Evolutionary conservation across 2,797 vertebrate species (phyloP).

Genomic region (Podarcis lilfordi): DNA sequence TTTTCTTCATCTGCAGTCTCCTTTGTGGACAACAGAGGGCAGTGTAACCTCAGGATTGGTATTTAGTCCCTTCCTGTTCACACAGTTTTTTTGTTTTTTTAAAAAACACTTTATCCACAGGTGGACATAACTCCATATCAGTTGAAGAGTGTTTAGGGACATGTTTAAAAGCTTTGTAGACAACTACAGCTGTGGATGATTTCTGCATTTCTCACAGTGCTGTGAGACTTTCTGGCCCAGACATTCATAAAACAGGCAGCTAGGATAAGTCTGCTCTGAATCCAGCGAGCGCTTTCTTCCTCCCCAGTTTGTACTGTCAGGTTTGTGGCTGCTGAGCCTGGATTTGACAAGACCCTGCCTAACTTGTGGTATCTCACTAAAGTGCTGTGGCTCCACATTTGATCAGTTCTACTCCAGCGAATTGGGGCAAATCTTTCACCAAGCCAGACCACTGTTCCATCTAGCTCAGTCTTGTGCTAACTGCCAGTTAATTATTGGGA

Average conservation of each 20-base stretch:
- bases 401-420: background rate
- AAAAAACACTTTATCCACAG: slow-evolving; percentile 18
- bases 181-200: background rate
- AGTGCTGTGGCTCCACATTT: background rate
- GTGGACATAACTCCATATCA: slow-evolving; percentile 19
- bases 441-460: background rate
- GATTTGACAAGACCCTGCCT: background rate
- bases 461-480: background rate
- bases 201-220: background rate
- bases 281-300: background rate
- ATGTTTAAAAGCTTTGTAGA: slow-evolving; percentile 9
- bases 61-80: background rate
- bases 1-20: background rate
- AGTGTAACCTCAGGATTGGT: slow-evolving; percentile 11
- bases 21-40: slow-evolving; percentile 19
- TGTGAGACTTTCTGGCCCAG: background rate
- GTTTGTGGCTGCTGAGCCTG: background rate
- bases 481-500: background rate
- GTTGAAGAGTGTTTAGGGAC: background rate
- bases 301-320: background rate
- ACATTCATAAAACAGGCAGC: background rate
- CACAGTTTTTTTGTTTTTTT: background rate
- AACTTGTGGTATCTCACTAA: background rate
- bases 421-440: background rate
- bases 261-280: background rate